phyloP scores from a whole-genome alignment of 2,888 invertebrate genomes.

The Adelognathus sp. region DNA sequence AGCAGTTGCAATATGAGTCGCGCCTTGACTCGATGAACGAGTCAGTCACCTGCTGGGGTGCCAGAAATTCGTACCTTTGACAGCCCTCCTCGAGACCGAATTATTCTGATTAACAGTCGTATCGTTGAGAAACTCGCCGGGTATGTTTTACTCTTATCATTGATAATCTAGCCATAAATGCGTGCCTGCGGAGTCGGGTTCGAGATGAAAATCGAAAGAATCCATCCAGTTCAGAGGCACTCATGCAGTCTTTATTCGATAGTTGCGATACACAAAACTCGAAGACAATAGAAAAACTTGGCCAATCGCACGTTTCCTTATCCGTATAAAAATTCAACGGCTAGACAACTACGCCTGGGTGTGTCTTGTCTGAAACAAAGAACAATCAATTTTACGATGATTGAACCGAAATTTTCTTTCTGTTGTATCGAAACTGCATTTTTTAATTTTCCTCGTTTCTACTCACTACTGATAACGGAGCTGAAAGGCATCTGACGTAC shows the following conservation, averaged over 20 bases:
- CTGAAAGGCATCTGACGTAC: conserved; percentile 63
- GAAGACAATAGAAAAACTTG: not conserved
- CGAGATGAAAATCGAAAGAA: conserved; percentile 41
- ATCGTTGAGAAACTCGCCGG: not conserved
- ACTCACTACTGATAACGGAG: conserved; percentile 75
- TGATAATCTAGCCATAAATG: not conserved
- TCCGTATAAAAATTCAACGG: conserved; percentile 37
- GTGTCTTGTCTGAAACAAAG: conserved; percentile 75
- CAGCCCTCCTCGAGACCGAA: too few species aligned
- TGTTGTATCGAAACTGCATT: not conserved
- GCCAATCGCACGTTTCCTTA: not conserved
- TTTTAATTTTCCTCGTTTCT: conserved; percentile 42
- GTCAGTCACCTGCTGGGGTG: too few species aligned
- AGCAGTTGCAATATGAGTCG: too few species aligned
- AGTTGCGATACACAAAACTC: not conserved
- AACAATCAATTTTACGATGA: conserved; percentile 44
- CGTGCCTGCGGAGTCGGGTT: conserved; percentile 22
- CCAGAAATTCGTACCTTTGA: too few species aligned
- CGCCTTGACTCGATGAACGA: too few species aligned
- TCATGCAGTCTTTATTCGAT: conserved; percentile 47
- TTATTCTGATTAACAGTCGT: too few species aligned
- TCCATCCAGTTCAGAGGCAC: conserved; percentile 46
- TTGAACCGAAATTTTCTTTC: not conserved
- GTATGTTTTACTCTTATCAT: not conserved
- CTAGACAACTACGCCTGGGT: conserved; percentile 76